These are phyloP conservation scores for Atopsyche davidsoni DNA, from an alignment of 1,140 invertebrate genomes.

Conservation along the genomic window DNA sequence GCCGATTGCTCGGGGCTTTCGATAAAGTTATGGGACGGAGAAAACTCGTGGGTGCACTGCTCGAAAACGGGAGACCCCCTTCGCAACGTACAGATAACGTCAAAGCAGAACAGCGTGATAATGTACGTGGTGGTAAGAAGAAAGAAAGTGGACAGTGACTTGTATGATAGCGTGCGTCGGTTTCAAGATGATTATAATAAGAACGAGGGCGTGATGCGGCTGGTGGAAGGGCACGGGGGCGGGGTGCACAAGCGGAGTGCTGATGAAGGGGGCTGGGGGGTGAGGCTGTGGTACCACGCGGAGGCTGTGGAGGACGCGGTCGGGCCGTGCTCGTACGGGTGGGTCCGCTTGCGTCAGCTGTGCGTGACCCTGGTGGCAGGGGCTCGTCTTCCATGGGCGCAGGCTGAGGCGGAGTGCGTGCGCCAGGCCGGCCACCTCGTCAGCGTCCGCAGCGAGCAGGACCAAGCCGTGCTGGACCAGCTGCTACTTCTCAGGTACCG, in stretches of 20 bases:
- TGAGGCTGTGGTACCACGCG: conserved; percentile 49
- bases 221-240: conserved; percentile 15
- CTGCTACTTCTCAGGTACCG: conserved; percentile 56
- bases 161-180: conserved; percentile 7
- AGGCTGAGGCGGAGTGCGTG: conserved; percentile 59
- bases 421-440: conserved; percentile 58
- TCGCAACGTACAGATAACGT: conserved; percentile 51
- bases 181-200: too few species aligned
- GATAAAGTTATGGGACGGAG: conserved; percentile 49
- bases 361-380: conserved; percentile 57
- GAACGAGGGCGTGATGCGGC: conserved; percentile 1
- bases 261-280: conserved; percentile 40
- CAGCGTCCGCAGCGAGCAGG: conserved; percentile 54
- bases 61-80: conserved; percentile 48
- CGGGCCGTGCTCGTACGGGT: conserved; percentile 57
- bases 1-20: conserved; percentile 48
- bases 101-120: conserved; percentile 48
- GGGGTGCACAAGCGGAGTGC: conserved; percentile 18
- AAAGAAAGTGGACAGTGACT: conserved; percentile 5
- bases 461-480: conserved; percentile 55
- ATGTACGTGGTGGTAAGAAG: conserved; percentile 37
- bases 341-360: conserved; percentile 53
- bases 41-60: conserved; percentile 51
- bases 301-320: conserved; percentile 50
- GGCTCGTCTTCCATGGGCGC: conserved; percentile 51